Evolutionary conservation across 2,888 invertebrate species (phyloP), one percentile per base, ranked within the genome.

Genomic region (Trissolcus japonicus): DNA sequence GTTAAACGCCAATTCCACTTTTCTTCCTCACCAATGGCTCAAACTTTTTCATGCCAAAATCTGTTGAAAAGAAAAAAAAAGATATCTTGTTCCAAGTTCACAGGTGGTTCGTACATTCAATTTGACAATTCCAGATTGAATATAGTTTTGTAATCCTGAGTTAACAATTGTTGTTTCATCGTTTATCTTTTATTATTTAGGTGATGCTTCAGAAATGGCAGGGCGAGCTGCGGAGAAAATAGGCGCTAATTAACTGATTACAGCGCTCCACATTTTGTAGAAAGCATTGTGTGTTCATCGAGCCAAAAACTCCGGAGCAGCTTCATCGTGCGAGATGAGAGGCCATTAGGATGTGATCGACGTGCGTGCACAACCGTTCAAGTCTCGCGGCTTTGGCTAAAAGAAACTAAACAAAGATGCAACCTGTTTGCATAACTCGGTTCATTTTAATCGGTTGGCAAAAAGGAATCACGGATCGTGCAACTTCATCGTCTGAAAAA

Each of bases 251-350:
- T 57, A 62, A 74, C 67, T 53, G 61, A 67, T 68, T 62, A 62
- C 63, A 21, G 68, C 59, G 63, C 53, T 75, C 67, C 57, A 75
- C 68, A 68, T 68, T 68, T 51, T 41, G 61, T 62, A 68, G 74
- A 74, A 74, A 74, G 74, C 62, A 67, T 62, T 48, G 62, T 62
- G 25, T 25, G 62, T 17, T 74, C 67, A 46, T 41, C 74, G 67
- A 68, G 68, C 67, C 68, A 63, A 68, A 51, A 75, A 68, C 75
- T 59, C 53, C 4, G n/a, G 3, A 6, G 56, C 59, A 46, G 65
- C 41, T 46, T 55, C 48, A 54, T 63, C 74, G 50, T 62, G 48
- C 46, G 57, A 57, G 62, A 68, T 51, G 67, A 67, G 67, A 41
- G 57, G 35, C 59, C 29, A 62, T 75, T 68, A 62, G 61, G 60